Evolutionary conservation across 2,888 invertebrate genomes (phyloP).

Genomic region (Torymus tubicola): DNA sequence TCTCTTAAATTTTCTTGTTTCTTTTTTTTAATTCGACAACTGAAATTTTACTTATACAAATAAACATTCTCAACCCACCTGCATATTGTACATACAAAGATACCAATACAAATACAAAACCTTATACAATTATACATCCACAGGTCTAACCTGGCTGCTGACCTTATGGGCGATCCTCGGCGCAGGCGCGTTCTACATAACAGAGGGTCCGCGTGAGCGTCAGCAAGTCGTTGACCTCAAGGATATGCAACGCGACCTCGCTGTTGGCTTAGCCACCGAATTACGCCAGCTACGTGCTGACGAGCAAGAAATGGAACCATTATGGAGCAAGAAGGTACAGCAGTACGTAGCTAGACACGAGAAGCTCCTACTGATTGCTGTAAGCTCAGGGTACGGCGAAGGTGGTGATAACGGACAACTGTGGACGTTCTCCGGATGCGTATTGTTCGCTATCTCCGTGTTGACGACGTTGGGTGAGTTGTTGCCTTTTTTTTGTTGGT

Average conservation of each 20-base stretch:
- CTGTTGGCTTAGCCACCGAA: conserved; percentile 82
- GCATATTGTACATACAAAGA: too few species aligned
- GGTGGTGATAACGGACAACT: conserved; percentile 79
- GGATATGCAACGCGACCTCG: conserved; percentile 80
- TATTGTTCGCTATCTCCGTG: conserved; percentile 83
- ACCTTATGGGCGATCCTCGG: conserved; percentile 82
- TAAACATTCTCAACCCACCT: background rate
- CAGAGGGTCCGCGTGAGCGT: conserved; percentile 82
- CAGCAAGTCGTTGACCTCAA: conserved; percentile 79
- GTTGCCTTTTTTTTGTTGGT: too few species aligned
- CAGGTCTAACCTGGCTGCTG: conserved; percentile 80
- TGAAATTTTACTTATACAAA: background rate
- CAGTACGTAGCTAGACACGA: conserved; percentile 80
- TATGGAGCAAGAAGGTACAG: conserved; percentile 81
- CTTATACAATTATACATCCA: background rate
- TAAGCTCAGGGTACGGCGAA: conserved; percentile 79
- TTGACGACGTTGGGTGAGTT: conserved; percentile 83
- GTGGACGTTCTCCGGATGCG: conserved; percentile 84
- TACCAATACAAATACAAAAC: too few species aligned
- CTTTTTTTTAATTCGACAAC: too few species aligned
- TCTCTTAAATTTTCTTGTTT: too few species aligned
- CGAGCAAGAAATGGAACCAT: conserved; percentile 76
- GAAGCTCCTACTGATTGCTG: conserved; percentile 79
- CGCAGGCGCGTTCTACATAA: conserved; percentile 81
- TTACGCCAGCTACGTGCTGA: conserved; percentile 79